These are phyloP conservation scores for Latrodectus hesperus DNA, from an alignment of 2,888 invertebrate genomes.

Conservation along the genomic window DNA sequence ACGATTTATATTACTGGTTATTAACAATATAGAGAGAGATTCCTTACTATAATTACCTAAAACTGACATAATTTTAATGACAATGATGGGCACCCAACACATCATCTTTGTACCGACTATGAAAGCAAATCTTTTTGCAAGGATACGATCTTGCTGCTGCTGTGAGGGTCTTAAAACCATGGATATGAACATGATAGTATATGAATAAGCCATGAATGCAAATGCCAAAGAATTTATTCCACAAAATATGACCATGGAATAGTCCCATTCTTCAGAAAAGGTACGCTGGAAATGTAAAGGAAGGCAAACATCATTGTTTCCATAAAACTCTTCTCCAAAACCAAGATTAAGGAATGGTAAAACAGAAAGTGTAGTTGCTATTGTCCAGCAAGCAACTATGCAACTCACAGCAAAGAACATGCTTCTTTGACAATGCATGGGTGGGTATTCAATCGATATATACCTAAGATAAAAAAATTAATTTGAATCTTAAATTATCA, in stretches of 20 bases:
- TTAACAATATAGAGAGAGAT: too few species aligned
- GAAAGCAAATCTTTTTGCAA: constrained; percentile 79
- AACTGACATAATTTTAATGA: constrained; percentile 79
- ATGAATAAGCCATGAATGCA: constrained; percentile 79
- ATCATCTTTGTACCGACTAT: constrained; percentile 80
- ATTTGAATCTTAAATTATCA: too few species aligned
- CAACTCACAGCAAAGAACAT: constrained; percentile 76
- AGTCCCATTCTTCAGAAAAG: constrained; percentile 77
- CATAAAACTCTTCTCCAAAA: constrained; percentile 79
- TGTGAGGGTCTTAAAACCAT: constrained; percentile 79
- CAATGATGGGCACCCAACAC: constrained; percentile 80
- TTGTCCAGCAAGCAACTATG: constrained; percentile 77
- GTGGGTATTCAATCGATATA: constrained; percentile 79
- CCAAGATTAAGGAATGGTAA: constrained; percentile 76
- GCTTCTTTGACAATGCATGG: constrained; percentile 76
- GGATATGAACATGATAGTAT: constrained; percentile 79
- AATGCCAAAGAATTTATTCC: constrained; percentile 78
- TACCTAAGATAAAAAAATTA: constrained; percentile 72
- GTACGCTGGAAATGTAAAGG: constrained; percentile 80
- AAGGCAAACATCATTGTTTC: constrained; percentile 80
- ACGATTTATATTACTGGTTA: too few species aligned
- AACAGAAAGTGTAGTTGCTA: constrained; percentile 77
- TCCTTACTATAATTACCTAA: constrained; percentile 75
- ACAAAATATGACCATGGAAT: constrained; percentile 79
- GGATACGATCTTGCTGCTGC: constrained; percentile 78